phyloP scores from a whole-genome alignment of 2,113 vertebrate species.

The Ploceus nigricollis region DNA sequence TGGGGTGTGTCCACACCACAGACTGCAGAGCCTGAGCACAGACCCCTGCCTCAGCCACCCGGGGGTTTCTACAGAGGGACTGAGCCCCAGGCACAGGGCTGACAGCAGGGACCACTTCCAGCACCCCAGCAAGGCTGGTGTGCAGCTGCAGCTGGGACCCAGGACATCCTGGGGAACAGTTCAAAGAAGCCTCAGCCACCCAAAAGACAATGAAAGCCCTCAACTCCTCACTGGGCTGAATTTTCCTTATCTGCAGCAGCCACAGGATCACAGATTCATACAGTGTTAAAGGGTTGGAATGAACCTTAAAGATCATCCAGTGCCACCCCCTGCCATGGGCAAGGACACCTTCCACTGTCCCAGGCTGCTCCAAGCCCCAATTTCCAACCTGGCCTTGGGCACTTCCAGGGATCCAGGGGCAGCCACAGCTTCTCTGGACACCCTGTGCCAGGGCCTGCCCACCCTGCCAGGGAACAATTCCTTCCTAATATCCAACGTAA shows the following conservation, averaged over 20 bases:
- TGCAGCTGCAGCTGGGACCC: neutral
- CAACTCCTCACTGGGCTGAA: neutral
- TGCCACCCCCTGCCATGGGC: neutral
- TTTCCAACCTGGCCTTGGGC: neutral
- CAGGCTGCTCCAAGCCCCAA: neutral
- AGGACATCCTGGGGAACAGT: neutral
- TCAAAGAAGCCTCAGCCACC: neutral
- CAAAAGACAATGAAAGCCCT: neutral
- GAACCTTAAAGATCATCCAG: neutral
- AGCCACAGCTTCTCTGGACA: neutral
- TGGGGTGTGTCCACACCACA: neutral
- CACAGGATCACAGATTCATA: neutral
- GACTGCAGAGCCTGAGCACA: neutral
- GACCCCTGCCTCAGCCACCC: neutral
- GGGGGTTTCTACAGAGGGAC: neutral
- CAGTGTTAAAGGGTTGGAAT: neutral
- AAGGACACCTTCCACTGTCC: neutral
- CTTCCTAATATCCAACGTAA: neutral
- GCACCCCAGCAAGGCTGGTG: rapidly evolving
- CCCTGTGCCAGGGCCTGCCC: neutral
- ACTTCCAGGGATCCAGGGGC: neutral
- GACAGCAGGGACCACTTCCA: neutral
- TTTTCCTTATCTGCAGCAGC: neutral
- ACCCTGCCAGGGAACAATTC: neutral
- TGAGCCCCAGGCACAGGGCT: neutral